Evolutionary conservation across 2,888 invertebrate species (phyloP).

Genomic region (Branchellion lobata): DNA sequence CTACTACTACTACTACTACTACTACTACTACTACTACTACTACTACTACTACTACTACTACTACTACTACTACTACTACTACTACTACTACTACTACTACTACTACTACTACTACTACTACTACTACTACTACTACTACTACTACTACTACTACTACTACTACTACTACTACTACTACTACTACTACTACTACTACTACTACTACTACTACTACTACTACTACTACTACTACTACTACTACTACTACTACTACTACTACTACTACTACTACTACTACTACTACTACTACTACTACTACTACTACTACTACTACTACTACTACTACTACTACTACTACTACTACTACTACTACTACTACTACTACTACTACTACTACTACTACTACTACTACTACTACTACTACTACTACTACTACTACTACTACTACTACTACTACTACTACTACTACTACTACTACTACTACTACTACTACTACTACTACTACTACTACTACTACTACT

Average conservation of each 20-base stretch:
- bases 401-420: slow-evolving; percentile 8
- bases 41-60: slow-evolving; percentile 32
- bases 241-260: slow-evolving; percentile 22
- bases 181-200: slow-evolving; percentile 14
- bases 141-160: slow-evolving; percentile 18
- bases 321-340: slow-evolving; percentile 22
- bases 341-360: slow-evolving; percentile 13
- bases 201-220: slow-evolving; percentile 23
- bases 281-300: slow-evolving; percentile 22
- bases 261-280: slow-evolving; percentile 15
- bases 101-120: slow-evolving; percentile 20
- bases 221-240: slow-evolving; percentile 14
- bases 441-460: not conserved
- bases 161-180: slow-evolving; percentile 18
- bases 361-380: slow-evolving; percentile 22
- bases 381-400: slow-evolving; percentile 14
- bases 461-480: not conserved
- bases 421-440: not conserved
- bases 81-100: slow-evolving; percentile 20
- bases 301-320: slow-evolving; percentile 14
- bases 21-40: slow-evolving; percentile 33
- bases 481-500: slow-evolving; percentile 3
- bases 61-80: slow-evolving; percentile 15
- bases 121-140: slow-evolving; percentile 35
- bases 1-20: slow-evolving; percentile 26